Conservation (phyloP, 2,797 vertebrate species). For the Natrix natrix region DNA sequence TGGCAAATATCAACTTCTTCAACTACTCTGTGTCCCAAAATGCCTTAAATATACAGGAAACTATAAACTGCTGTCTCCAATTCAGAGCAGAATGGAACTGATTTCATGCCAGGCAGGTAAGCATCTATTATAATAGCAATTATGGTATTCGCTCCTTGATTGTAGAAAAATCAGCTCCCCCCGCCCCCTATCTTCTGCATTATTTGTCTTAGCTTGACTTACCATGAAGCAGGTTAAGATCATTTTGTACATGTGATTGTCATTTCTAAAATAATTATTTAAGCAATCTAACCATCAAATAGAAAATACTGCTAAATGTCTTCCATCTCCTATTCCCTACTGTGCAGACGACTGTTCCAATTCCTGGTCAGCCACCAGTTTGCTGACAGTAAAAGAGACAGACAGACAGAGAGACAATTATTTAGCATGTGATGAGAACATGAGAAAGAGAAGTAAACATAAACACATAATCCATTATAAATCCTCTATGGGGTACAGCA, state of each 20-base stretch:
- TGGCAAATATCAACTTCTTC: neutral
- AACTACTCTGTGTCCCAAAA: neutral
- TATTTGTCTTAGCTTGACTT: neutral
- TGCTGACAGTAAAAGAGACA: neutral
- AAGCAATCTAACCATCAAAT: neutral
- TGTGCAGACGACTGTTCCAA: neutral
- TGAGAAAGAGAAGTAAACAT: neutral
- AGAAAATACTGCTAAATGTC: neutral
- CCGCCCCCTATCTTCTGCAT: neutral
- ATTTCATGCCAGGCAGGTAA: neutral
- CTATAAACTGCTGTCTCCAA: neutral
- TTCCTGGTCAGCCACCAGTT: neutral
- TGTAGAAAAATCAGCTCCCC: neutral
- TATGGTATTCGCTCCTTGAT: neutral
- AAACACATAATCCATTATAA: neutral
- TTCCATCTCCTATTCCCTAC: neutral
- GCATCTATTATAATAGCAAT: neutral
- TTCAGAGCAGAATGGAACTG: neutral
- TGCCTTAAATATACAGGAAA: neutral
- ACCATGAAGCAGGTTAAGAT: neutral
- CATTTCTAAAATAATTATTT: neutral
- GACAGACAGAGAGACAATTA: neutral
- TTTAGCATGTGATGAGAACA: neutral
- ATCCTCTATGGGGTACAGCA: neutral
- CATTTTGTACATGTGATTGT: neutral